Evolutionary conservation across 64 coral and sea anemone genomes (phyloP).

Genomic region (Montipora capricornis): DNA sequence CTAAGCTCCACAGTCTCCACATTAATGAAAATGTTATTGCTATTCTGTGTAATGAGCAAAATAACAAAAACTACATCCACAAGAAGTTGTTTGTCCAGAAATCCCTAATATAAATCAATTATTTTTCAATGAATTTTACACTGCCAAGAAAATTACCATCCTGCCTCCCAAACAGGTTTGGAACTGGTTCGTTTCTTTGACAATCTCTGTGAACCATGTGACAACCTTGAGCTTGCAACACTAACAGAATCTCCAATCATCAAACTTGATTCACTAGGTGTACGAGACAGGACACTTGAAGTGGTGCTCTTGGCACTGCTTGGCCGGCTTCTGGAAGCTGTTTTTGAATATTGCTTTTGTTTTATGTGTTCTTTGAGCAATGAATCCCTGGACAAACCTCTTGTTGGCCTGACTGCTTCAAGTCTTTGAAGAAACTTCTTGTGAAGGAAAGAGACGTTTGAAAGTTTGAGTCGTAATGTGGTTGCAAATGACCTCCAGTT

Average conservation of each 20-base stretch:
- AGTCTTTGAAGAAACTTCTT: constrained; percentile 87
- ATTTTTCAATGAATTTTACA: background rate
- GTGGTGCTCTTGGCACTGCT: constrained; percentile 47
- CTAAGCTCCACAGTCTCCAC: too few relatives aligned
- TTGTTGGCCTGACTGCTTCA: constrained; percentile 78
- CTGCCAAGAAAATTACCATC: constrained; percentile 59
- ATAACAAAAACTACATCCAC: too few relatives aligned
- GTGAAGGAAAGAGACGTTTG: constrained; percentile 14
- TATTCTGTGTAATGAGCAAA: too few relatives aligned
- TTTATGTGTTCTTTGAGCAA: constrained; percentile 80
- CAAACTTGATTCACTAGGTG: constrained; percentile 73
- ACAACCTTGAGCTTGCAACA: constrained; percentile 78
- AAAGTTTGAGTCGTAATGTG: background rate
- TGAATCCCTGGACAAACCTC: constrained; percentile 72
- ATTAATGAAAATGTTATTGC: too few relatives aligned
- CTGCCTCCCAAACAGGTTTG: constrained; percentile 87
- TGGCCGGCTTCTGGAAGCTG: constrained; percentile 63
- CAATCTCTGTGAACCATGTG: constrained; percentile 54
- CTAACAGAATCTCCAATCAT: constrained; percentile 74
- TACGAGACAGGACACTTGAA: constrained; percentile 62
- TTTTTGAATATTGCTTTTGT: constrained; percentile 73
- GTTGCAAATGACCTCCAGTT: too few relatives aligned
- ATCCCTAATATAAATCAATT: background rate
- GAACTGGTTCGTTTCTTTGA: constrained; percentile 40
- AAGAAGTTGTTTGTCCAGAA: background rate